Base-by-base conservation (phyloP, 2,113 vertebrate genomes). In the Epinephelus lanceolatus region DNA sequence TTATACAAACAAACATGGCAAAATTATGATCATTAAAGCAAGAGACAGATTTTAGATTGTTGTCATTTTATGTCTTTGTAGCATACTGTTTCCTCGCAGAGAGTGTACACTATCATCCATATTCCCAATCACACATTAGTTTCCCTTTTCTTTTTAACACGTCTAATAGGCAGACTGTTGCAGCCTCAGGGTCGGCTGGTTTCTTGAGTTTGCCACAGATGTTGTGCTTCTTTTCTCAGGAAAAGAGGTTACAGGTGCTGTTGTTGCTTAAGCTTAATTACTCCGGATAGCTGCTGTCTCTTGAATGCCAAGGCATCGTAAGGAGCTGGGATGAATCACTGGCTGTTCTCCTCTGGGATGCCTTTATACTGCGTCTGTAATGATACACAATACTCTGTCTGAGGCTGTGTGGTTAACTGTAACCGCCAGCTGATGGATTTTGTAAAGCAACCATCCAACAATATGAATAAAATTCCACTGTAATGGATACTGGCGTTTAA, bases 181-280 rank as follows among this genome's bases (percentile, higher is more conserved):
- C 17, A 70, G 61, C 76, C 71, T 76, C 25, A 0, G 57, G 61
- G 74, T 83, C 61, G 33, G 65, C 71, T 74, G 71, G 5, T 61
- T 80, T 71, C 52, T 70, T 75, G 70, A 13, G 15, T 75, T 76
- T 80, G 17, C 33, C 66, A 61, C 84, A 87, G 87, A 88, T 86
- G 79, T 84, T 89, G 40, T 78, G 55, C 37, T 82, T 77, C 71
- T 66, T 85, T 71, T 70, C 60, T 14, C 66, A 42, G 59, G 49
- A 78, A 75, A 86, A 80, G 17, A 81, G 73, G 68, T 85, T 80
- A 78, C 84, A 84, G 90, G 85, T 92, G 79, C 60, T 76, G 84
- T 71, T 87, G 76, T 90, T 85, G 33, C 42, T 69, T 49, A 63
- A 67, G 79, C 67, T 70, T 84, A 83, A 86, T 86, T 89, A 90